These are phyloP conservation scores for Phortica variegata DNA, from an alignment of 1,140 invertebrate genomes.

Conservation along the genomic window DNA sequence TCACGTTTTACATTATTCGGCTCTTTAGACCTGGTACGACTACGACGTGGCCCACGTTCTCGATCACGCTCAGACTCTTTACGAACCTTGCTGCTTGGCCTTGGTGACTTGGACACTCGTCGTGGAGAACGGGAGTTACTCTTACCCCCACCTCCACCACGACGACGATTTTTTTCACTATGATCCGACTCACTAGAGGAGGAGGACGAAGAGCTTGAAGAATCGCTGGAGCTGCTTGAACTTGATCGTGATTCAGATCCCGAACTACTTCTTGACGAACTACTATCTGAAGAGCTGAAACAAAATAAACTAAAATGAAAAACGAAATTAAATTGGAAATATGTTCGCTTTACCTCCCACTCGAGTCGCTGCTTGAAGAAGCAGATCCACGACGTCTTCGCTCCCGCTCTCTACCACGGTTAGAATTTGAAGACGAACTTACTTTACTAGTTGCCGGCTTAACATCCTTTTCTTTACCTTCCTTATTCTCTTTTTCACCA, in stretches of 20 bases:
- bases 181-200: constrained; percentile 59
- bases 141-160: constrained; percentile 57
- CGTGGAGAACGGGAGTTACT: constrained; percentile 49
- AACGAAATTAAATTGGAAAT: constrained; percentile 4
- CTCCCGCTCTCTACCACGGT: constrained; percentile 42
- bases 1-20: constrained; percentile 40
- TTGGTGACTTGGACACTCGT: constrained; percentile 58
- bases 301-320: constrained; percentile 8
- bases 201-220: constrained; percentile 62
- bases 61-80: constrained; percentile 43
- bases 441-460: constrained; percentile 33
- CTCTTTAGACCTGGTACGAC: constrained; percentile 19
- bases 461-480: constrained; percentile 42
- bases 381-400: constrained; percentile 61
- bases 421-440: constrained; percentile 26
- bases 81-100: constrained; percentile 29
- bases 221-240: constrained; percentile 71
- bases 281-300: constrained; percentile 56
- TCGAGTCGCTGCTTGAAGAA: constrained; percentile 74
- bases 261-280: constrained; percentile 77
- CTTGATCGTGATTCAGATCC: constrained; percentile 74
- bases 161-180: constrained; percentile 39
- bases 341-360: constrained; percentile 64
- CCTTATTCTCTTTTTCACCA: constrained; percentile 34
- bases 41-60: constrained; percentile 15